Conservation (phyloP, 2,797 vertebrate genomes). For the Hydrolagus colliei region DNA sequence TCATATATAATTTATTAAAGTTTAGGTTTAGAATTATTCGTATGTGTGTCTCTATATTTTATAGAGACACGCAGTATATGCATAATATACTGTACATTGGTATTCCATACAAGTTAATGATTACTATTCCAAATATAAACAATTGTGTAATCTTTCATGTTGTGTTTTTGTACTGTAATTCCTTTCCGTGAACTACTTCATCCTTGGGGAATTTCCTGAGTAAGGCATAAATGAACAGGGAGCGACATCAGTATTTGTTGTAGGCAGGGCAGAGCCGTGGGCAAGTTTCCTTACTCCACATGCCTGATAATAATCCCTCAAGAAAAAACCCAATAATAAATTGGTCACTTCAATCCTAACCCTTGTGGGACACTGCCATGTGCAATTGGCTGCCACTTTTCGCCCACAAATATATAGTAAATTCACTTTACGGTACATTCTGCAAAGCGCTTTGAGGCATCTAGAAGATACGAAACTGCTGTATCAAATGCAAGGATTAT, state of each 20-base stretch:
- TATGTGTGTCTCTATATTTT: not conserved
- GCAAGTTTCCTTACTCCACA: too few species aligned
- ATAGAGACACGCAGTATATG: not conserved
- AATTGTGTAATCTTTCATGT: not conserved
- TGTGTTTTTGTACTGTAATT: conserved; percentile 8
- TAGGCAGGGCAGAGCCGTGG: too few species aligned
- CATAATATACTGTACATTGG: not conserved
- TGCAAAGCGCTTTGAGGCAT: too few species aligned
- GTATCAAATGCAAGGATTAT: too few species aligned
- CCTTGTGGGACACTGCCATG: too few species aligned
- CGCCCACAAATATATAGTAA: too few species aligned
- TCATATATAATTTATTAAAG: conserved; percentile 31
- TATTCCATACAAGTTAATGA: conserved; percentile 15
- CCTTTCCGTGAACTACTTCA: not conserved
- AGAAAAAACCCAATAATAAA: too few species aligned
- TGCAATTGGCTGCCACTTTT: too few species aligned
- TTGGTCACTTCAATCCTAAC: too few species aligned
- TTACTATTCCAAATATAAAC: not conserved
- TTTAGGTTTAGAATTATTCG: not conserved
- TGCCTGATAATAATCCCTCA: too few species aligned
- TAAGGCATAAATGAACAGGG: not conserved
- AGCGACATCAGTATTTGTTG: not conserved
- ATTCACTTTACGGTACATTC: too few species aligned
- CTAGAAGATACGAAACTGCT: too few species aligned
- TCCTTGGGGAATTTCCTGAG: not conserved